Percentiles rank a stretch among this genome's conserved stretches.
These are phyloP conservation scores for Mastigias papua DNA, from an alignment of 30 jellyfish, hydroid and myxozoan species.

Conservation along the genomic window DNA sequence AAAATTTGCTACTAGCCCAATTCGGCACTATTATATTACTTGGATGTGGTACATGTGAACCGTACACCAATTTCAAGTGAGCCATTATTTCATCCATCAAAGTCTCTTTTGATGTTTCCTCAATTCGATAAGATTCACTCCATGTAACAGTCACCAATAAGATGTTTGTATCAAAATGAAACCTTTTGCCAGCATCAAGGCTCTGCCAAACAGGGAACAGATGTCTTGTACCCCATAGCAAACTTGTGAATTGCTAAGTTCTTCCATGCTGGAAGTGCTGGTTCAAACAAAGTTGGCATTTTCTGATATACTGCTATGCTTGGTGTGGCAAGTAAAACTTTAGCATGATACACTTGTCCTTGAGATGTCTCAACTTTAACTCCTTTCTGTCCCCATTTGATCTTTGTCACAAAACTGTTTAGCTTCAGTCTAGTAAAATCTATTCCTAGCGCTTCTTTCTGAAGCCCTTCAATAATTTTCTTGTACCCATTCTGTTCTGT, in stretches of 20 bases:
- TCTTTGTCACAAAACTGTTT: conserved; percentile 24
- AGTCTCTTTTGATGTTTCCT: conserved; percentile 10
- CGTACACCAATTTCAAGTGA: conserved; percentile 30
- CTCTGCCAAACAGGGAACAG: conserved; percentile 81
- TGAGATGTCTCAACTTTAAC: conserved; percentile 48
- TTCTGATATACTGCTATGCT: conserved; percentile 77
- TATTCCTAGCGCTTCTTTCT: not conserved
- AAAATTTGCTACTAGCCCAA: conserved; percentile 48
- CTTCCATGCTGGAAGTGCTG: conserved; percentile 83
- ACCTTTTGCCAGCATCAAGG: conserved; percentile 70
- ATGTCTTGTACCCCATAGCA: conserved; percentile 72
- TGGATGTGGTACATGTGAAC: conserved; percentile 51
- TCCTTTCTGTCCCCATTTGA: conserved; percentile 63
- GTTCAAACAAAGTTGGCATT: conserved; percentile 26
- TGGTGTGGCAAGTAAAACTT: conserved; percentile 55
- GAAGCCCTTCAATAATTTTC: conserved; percentile 19
- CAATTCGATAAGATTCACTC: conserved; percentile 56
- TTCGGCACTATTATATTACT: conserved; percentile 35
- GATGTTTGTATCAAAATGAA: conserved; percentile 22
- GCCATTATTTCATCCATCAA: conserved; percentile 42
- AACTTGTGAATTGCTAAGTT: conserved; percentile 25
- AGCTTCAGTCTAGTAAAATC: conserved; percentile 8
- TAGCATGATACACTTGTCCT: conserved; percentile 38
- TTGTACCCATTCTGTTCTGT: conserved; percentile 66
- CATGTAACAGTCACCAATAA: conserved; percentile 58